Evolutionary conservation across 2,888 invertebrate genomes (phyloP).

Genomic region (Lepeophtheirus nordmannii): DNA sequence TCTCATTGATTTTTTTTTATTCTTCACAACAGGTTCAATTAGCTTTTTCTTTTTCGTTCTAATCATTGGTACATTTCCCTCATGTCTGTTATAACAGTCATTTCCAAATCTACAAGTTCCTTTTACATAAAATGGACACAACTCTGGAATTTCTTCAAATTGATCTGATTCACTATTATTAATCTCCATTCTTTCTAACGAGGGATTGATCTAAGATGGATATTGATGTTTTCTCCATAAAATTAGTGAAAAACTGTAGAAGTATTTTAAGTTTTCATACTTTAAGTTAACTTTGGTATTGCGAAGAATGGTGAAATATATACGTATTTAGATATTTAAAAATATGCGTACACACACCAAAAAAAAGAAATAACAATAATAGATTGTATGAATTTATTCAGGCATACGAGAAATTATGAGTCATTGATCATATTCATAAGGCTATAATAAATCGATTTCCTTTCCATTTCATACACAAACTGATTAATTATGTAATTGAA

Average conservation of each 20-base stretch:
- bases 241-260: neutral
- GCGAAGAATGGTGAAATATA: neutral
- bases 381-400: too few species aligned
- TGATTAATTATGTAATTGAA: too few species aligned
- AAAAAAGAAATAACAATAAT: too few species aligned
- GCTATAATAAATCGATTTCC: too few species aligned
- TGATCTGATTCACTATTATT: neutral
- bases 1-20: constrained; percentile 34
- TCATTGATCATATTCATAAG: too few species aligned
- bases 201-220: neutral
- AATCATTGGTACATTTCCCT: neutral
- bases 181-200: neutral
- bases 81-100: constrained; percentile 17
- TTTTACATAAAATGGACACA: constrained; percentile 17
- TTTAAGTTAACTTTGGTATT: neutral
- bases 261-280: too few species aligned
- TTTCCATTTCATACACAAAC: too few species aligned
- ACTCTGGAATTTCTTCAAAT: neutral
- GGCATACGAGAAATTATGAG: too few species aligned
- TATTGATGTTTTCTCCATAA: neutral
- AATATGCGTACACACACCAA: neutral
- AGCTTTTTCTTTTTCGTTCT: neutral
- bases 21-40: neutral
- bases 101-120: constrained; percentile 21
- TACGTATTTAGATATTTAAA: neutral